Base-by-base conservation (phyloP, 2,888 invertebrate genomes). In the Drosophila falleni region DNA sequence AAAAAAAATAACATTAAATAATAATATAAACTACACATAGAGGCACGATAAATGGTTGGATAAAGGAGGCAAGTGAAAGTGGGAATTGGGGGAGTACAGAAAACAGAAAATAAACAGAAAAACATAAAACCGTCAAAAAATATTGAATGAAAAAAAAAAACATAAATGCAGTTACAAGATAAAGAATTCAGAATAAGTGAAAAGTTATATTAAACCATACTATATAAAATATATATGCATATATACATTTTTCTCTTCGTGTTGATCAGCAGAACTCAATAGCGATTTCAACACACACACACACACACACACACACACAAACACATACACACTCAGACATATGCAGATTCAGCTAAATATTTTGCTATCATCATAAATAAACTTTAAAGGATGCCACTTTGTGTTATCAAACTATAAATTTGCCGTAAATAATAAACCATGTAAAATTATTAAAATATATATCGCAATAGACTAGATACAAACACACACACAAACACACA, bases 231-330 rank as follows among this genome's bases (percentile, higher is more conserved):
- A 76, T 62, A 75, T 75, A 58, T 69, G 61, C 61, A 74, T 74
- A 67, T 63, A 75, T 60, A 62, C 54, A 69, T 73, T 73, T 76
- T 67, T 72, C 69, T 76, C 69, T 69, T 59, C 69, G 72, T 75
- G 72, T 64, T 75, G 58, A 76, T 60, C 75, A 76, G 75, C 72
- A 68, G 33, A 56, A 76, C 61, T 75, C 46, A 39, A 42, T 51
- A 33, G 51, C 56, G 39, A 33, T 33, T 42, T 46, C 56, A 19
- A 44, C 31, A 33, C 39, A 53, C 1, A 51, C 39, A 37, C 44
- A 31, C 29, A 44, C 23, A 16, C 6, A 31, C 26, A 26, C 4
- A 26, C 0, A n/a, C n/a, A 26, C 4, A 29, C 29, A 29, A 29
- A n/a, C 16, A 41, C 9, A 26, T 5, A 41, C 29, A 72, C 29